phyloP scores from a whole-genome alignment of 2,797 vertebrate species.

The Oreochromis grahami region DNA sequence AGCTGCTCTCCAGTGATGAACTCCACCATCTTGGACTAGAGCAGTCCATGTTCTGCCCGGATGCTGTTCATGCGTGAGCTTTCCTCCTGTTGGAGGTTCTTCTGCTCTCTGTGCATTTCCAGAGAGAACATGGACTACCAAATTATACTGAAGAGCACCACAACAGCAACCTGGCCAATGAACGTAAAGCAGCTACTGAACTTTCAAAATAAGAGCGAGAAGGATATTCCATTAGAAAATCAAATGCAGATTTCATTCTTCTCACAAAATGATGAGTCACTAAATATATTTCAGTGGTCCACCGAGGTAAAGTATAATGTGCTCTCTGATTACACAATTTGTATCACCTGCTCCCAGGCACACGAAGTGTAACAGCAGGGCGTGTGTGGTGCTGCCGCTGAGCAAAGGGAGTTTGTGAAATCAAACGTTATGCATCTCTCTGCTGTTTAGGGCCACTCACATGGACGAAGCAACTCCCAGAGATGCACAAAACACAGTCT shows the following conservation, averaged over 20 bases:
- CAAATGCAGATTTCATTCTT: background rate
- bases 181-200: background rate
- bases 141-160: background rate
- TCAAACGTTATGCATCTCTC: background rate
- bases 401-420: background rate
- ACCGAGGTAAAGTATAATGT: background rate
- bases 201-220: background rate
- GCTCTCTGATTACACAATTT: background rate
- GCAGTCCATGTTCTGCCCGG: background rate
- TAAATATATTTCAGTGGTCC: background rate
- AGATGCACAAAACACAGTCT: background rate
- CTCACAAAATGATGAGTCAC: background rate
- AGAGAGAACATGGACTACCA: background rate
- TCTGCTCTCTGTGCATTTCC: background rate
- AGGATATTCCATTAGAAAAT: background rate
- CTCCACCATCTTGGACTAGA: background rate
- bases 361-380: background rate
- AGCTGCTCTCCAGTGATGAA: background rate
- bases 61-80: background rate
- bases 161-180: background rate
- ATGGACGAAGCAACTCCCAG: fast-evolving
- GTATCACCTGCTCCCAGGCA: background rate
- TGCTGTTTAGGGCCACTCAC: background rate
- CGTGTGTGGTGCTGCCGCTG: background rate
- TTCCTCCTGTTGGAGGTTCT: background rate